Conservation (phyloP, 2,113 vertebrate species). For the Brachyhypopomus gauderio region DNA sequence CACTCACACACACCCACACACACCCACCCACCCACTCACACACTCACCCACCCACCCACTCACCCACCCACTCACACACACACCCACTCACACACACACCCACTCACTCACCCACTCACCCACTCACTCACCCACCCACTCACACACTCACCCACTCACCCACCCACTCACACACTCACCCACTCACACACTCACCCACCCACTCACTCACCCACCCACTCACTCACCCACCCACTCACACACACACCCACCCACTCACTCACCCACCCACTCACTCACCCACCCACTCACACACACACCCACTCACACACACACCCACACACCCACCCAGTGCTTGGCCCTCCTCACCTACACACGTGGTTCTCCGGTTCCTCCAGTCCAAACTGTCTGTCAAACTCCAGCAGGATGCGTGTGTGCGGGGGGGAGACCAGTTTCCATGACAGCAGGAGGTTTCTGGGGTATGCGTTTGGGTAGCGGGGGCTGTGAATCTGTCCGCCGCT, state of each 20-base stretch:
- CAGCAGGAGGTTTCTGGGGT: conserved; percentile 91
- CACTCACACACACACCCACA: neutral
- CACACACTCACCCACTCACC: neutral
- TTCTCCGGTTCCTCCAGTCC: conserved; percentile 93
- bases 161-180: neutral
- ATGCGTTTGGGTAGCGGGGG: conserved; percentile 91
- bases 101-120: neutral
- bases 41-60: neutral
- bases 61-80: neutral
- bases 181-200: neutral
- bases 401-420: conserved; percentile 83
- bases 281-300: neutral
- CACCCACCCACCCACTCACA: conserved; percentile 76
- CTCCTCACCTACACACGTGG: conserved; percentile 87
- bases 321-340: neutral
- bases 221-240: neutral
- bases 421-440: conserved; percentile 90
- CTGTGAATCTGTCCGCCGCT: conserved; percentile 84
- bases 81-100: neutral
- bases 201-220: too few relatives aligned
- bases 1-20: neutral
- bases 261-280: neutral
- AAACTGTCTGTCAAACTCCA: conserved; percentile 91
- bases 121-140: neutral
- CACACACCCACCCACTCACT: neutral